Base-by-base conservation (phyloP, 1,140 invertebrate genomes). In the Capitella teleta region DNA sequence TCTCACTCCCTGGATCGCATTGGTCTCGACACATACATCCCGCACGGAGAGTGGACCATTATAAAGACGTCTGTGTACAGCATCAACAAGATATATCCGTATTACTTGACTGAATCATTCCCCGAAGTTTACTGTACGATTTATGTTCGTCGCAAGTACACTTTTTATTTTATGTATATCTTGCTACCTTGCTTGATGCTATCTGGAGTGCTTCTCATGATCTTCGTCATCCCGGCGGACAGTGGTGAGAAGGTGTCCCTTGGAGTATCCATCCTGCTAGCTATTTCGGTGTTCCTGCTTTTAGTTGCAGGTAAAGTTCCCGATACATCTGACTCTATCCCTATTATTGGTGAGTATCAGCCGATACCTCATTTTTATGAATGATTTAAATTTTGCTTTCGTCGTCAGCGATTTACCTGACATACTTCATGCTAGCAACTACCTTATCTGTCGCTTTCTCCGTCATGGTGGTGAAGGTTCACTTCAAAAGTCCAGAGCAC, bases 191-290 rank as follows among this genome's bases (percentile, higher is more conserved):
- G 38, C 18, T 21, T 41, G 10, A 41, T 41, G 38, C 38, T 41
- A 21, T 41, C 38, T 19, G 38, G 38, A 8, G 38, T 41, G 12
- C 38, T 41, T 8, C 18, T 41, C 6, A 41, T 41, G 38, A 19
- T 41, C 21, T 41, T 41, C 38, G 12, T 41, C 12, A 12, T 41
- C 8, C 38, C 38, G 21, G 38, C 38, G 6, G 38, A 41, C 38
- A 14, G 10, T 8, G 38, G 38, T 8, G 38, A 41, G 21, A 41
- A 41, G 38, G 4, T 75, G 87, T 28, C 78, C 83, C 3, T 92
- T 36, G 68, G 93, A 21, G 86, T 88, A 5, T 87, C 87, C 25
- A 82, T 93, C 52, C 79, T 92, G 2, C 86, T 91, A 23, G 92
- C 89, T 12, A 75, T 91, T 38, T 73, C 93, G 43, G 94, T 95